phyloP scores from a whole-genome alignment of 2,113 vertebrate genomes.

The Lepisosteus osseus region DNA sequence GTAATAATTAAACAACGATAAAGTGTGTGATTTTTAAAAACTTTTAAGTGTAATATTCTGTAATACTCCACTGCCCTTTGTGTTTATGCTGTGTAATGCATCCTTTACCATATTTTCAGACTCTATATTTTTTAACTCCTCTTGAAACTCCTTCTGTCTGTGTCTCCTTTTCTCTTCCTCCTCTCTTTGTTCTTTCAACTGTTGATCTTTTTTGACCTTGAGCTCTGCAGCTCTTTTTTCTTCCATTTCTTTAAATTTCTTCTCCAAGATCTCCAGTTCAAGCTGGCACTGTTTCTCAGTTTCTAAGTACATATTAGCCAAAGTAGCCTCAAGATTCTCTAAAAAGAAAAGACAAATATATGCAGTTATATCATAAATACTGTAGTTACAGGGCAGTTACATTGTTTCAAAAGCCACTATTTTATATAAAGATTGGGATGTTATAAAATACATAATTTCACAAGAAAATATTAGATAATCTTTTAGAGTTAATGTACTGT shows the following conservation, averaged over 20 bases:
- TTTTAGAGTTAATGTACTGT: no score
- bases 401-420: not conserved
- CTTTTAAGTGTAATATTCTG: no score
- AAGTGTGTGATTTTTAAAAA: no score
- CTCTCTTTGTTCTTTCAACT: constrained; percentile 51
- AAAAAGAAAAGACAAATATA: not conserved
- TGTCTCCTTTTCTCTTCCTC: constrained; percentile 50
- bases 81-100: not conserved
- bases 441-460: no score
- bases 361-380: not conserved
- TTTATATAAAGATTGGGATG: no score
- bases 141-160: constrained; percentile 62
- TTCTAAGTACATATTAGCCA: constrained; percentile 53
- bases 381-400: not conserved
- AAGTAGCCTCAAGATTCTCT: constrained; percentile 23
- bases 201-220: constrained; percentile 47
- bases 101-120: constrained; percentile 59
- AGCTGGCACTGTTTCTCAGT: constrained; percentile 57
- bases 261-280: constrained; percentile 58
- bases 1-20: no score
- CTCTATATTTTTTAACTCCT: constrained; percentile 68
- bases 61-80: no score
- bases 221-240: constrained; percentile 41
- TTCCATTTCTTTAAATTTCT: constrained; percentile 57
- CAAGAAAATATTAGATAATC: no score